Conservation (phyloP, 2,113 vertebrate genomes). For the Prionailurus viverrinus region DNA sequence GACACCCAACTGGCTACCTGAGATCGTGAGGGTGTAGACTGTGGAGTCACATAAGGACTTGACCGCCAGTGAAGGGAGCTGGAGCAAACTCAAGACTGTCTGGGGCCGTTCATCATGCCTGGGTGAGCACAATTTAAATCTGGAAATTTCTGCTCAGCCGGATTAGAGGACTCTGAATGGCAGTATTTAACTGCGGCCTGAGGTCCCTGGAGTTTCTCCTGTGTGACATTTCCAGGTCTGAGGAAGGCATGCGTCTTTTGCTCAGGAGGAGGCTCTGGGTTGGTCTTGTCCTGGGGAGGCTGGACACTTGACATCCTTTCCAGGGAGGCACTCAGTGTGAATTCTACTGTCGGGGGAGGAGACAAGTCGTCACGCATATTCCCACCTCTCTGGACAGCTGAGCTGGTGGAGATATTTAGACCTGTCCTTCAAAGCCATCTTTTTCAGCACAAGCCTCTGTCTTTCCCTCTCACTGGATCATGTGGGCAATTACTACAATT, state of each 20-base stretch:
- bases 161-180: slow-evolving; percentile 72
- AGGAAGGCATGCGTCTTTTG: not conserved
- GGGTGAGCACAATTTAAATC: slow-evolving; percentile 69
- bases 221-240: not conserved
- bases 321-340: not conserved
- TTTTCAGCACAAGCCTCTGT: not conserved
- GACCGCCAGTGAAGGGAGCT: not conserved
- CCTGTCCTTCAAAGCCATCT: not conserved
- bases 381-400: not conserved
- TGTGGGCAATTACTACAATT: not conserved
- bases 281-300: not conserved
- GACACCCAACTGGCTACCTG: not conserved
- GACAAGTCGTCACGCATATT: rapidly evolving
- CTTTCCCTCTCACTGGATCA: not conserved
- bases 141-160: slow-evolving; percentile 76
- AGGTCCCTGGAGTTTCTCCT: slow-evolving; percentile 39
- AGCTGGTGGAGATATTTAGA: not conserved
- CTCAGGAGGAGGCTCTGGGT: not conserved
- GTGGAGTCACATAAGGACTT: slow-evolving; percentile 70
- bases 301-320: not conserved
- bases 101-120: slow-evolving; percentile 64
- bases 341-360: not conserved
- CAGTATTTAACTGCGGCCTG: slow-evolving; percentile 51
- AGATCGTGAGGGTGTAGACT: not conserved
- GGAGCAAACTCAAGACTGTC: slow-evolving; percentile 59